Base-by-base conservation (phyloP, 2,888 invertebrate species). In the Galerucella calmariensis region DNA sequence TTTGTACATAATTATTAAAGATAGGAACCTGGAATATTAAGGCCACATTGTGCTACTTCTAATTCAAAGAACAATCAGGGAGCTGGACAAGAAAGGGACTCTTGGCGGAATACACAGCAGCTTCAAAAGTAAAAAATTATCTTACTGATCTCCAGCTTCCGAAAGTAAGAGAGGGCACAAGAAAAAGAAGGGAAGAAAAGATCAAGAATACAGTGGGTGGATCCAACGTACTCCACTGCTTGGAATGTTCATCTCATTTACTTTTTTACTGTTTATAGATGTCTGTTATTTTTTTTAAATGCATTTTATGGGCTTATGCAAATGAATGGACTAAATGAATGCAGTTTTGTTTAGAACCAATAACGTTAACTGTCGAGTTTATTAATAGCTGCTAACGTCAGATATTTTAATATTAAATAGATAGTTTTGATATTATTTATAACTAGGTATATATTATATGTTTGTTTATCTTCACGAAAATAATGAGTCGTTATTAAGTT, bases 221-320 rank as follows among this genome's bases (percentile, higher is more conserved):
- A 58, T 16, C 20, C 58, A 16, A 58, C 16, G n/a, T 61, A 61
- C 35, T 4, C 61, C 61, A 61, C 61, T 61, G 61, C 14, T 9
- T 35, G 35, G 61, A 67, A 67, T 67, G 67, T 67, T 67, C 56
- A 67, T 67, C 56, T 58, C 67, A 67, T 67, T 58, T 67, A 56
- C 56, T 16, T 27, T 67, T 67, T 67, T 67, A 67, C 56, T 67
- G 67, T 58, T 67, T 67, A 67, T 67, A 58, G 58, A 67, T 16
- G 41, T 56, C 67, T 35, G 53, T 16, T 27, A 58, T 67, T 67
- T 67, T 67, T 27, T 56, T 67, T 67, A 53, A 67, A 58, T 56
- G 56, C 67, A 58, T 67, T 67, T 67, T 67, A 67, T 67, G 67
- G n/a, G 41, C 53, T 67, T 67, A 67, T 67, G 67, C 67, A 58